Evolutionary conservation across 2,113 vertebrate genomes (phyloP).

Genomic region (Sus scrofa): T2T-Sscrofa CM000822.6:16736501-16737000

Average conservation of each 20-base stretch:
- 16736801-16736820: not conserved
- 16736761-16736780: not conserved
- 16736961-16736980: not conserved
- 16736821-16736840: not conserved
- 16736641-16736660: not conserved
- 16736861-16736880: not conserved
- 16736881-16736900: not conserved
- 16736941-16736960: not conserved
- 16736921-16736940: not conserved
- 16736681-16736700: not conserved
- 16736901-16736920: not conserved
- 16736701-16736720: not conserved
- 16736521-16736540: not conserved
- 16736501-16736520: not conserved
- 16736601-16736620: not conserved
- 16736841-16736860: not conserved
- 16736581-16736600: not conserved
- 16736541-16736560: not conserved
- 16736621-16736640: not conserved
- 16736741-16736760: not conserved
- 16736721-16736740: not conserved
- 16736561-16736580: not conserved
- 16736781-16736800: not conserved
- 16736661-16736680: rapidly evolving
- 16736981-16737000: not conserved